A percentile compares a stretch with the other conserved stretches of the same genome.
These are phyloP conservation scores for Aphelinus certus DNA, from an alignment of 1,140 invertebrate species.

Conservation along the genomic window DNA sequence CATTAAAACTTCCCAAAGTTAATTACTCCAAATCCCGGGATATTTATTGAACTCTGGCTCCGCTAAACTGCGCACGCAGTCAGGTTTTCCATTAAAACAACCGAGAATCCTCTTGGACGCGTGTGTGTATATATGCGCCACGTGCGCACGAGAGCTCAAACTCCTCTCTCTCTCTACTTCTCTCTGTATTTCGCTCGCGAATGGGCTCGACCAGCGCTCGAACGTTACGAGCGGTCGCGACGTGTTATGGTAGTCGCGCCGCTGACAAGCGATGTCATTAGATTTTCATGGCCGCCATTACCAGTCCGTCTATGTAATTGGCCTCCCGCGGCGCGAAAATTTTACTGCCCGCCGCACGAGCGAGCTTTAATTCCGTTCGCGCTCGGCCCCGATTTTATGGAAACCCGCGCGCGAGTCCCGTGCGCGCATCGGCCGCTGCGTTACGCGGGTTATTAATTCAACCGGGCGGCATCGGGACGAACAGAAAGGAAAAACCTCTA, in stretches of 20 bases:
- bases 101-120: too few species aligned
- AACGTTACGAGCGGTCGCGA: conserved; percentile 41
- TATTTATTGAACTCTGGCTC: too few species aligned
- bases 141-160: too few species aligned
- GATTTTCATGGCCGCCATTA: conserved; percentile 60
- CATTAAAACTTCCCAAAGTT: too few species aligned
- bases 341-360: conserved; percentile 44
- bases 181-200: background rate
- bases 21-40: too few species aligned
- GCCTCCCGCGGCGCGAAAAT: conserved; percentile 58
- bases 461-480: background rate
- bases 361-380: conserved; percentile 28
- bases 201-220: background rate
- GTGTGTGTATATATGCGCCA: too few species aligned
- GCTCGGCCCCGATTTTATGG: conserved; percentile 29
- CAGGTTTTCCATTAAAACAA: too few species aligned
- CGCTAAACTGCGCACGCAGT: too few species aligned
- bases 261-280: conserved; percentile 59
- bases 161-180: too few species aligned
- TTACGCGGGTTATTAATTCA: conserved; percentile 8
- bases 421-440: background rate
- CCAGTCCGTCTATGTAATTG: conserved; percentile 59
- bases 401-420: background rate
- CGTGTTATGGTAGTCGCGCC: conserved; percentile 28
- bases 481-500: background rate